phyloP scores from a whole-genome alignment of 1,140 invertebrate species.

The Zaprionus capensis region DNA sequence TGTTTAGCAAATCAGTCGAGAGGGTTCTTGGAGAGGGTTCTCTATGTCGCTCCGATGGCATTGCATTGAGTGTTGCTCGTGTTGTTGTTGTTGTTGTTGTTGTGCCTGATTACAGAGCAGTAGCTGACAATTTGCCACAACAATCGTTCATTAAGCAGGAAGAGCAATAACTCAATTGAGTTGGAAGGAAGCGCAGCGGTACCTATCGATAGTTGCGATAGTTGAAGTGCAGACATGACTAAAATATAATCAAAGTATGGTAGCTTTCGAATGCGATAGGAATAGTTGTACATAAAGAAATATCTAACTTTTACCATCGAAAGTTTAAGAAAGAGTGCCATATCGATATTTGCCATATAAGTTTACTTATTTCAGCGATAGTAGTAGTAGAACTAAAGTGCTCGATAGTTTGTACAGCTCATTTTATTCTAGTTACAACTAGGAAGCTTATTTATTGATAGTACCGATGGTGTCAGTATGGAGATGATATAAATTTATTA shows the following conservation, averaged over 20 bases:
- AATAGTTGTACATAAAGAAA: too few relatives aligned
- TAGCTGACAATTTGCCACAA: slow-evolving; percentile 74
- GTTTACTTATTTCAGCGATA: too few relatives aligned
- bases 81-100: slow-evolving; percentile 47
- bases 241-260: not conserved
- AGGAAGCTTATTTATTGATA: too few relatives aligned
- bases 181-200: not conserved
- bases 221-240: not conserved
- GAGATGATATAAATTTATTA: too few relatives aligned
- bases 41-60: slow-evolving; percentile 34
- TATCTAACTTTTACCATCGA: too few relatives aligned
- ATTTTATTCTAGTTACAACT: too few relatives aligned
- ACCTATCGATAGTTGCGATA: slow-evolving; percentile 1
- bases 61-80: slow-evolving; percentile 30
- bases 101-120: slow-evolving; percentile 71
- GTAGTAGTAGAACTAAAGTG: too few relatives aligned
- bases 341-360: too few relatives aligned
- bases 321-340: too few relatives aligned
- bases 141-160: slow-evolving; percentile 40
- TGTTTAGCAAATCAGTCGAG: slow-evolving; percentile 77
- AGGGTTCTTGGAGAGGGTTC: slow-evolving; percentile 39
- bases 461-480: too few relatives aligned
- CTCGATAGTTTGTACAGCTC: too few relatives aligned
- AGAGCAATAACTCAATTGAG: slow-evolving; percentile 32
- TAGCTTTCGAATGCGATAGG: too few relatives aligned